These are phyloP conservation scores for Scolopax rusticola DNA, from an alignment of 2,797 vertebrate genomes.

Conservation along the genomic window DNA sequence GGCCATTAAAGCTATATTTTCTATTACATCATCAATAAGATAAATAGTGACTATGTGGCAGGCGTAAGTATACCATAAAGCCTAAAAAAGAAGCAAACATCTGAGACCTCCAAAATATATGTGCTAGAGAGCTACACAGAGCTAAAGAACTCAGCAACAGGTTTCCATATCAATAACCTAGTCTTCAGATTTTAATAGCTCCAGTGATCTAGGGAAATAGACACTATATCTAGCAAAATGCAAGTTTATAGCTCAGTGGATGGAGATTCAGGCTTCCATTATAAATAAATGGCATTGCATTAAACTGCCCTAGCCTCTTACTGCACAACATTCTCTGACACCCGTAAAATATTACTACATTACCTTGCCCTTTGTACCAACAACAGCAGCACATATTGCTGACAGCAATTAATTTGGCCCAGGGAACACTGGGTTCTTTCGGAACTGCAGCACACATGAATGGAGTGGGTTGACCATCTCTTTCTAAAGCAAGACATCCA, in stretches of 20 bases:
- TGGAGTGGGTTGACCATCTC: background rate
- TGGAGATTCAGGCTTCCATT: background rate
- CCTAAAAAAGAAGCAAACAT: slow-evolving; percentile 16
- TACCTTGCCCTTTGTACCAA: slow-evolving; percentile 41
- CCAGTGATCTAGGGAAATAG: slow-evolving; percentile 34
- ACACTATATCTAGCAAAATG: slow-evolving; percentile 27
- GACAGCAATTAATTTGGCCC: slow-evolving; percentile 9
- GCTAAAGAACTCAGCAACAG: slow-evolving; percentile 15
- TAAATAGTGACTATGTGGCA: background rate
- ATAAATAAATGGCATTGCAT: slow-evolving; percentile 34
- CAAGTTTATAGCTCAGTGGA: slow-evolving; percentile 31
- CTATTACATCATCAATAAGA: background rate
- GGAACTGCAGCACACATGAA: background rate
- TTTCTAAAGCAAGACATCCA: background rate
- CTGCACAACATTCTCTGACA: slow-evolving; percentile 1
- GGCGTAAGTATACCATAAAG: slow-evolving; percentile 14
- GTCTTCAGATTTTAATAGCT: slow-evolving; percentile 56
- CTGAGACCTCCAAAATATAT: background rate
- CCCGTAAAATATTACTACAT: slow-evolving; percentile 45
- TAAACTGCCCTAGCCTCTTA: slow-evolving; percentile 30
- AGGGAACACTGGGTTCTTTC: background rate
- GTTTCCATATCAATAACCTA: slow-evolving; percentile 48
- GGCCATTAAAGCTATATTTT: background rate
- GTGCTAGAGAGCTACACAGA: background rate
- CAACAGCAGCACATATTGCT: background rate